Evolutionary conservation across 1,140 invertebrate genomes (phyloP).

Genomic region (Lepidotrigona ventralis): DNA sequence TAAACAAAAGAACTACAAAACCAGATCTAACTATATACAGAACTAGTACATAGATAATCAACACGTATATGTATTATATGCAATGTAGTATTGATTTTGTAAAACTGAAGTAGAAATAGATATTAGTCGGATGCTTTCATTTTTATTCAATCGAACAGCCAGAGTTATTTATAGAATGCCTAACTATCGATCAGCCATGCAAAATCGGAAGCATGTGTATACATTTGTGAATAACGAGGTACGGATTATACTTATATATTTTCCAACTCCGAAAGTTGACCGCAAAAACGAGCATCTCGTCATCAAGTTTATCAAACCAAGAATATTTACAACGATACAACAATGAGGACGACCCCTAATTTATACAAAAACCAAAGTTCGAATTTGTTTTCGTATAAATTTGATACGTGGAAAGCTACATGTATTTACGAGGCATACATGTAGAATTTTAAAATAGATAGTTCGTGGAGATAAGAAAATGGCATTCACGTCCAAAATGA

Average conservation of each 20-base stretch:
- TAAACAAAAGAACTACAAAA: too few species aligned
- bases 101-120: too few species aligned
- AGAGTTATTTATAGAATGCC: background rate
- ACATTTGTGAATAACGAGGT: too few species aligned
- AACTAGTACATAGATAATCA: too few species aligned
- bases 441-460: background rate
- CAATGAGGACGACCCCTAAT: slow-evolving; percentile 1
- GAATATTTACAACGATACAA: background rate
- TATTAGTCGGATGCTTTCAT: too few species aligned
- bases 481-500: background rate
- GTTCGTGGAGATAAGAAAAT: background rate
- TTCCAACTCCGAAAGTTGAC: background rate
- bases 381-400: slow-evolving; percentile 17
- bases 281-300: background rate
- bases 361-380: background rate
- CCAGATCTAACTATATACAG: too few species aligned
- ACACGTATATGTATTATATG: too few species aligned
- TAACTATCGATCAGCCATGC: slow-evolving; percentile 8
- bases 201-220: background rate
- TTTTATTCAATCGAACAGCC: slow-evolving; percentile 6
- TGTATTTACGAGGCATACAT: background rate
- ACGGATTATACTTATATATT: too few species aligned
- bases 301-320: background rate
- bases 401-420: background rate
- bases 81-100: too few species aligned